Conservation (phyloP, 2,888 invertebrate genomes). For the Thera britannica region DNA sequence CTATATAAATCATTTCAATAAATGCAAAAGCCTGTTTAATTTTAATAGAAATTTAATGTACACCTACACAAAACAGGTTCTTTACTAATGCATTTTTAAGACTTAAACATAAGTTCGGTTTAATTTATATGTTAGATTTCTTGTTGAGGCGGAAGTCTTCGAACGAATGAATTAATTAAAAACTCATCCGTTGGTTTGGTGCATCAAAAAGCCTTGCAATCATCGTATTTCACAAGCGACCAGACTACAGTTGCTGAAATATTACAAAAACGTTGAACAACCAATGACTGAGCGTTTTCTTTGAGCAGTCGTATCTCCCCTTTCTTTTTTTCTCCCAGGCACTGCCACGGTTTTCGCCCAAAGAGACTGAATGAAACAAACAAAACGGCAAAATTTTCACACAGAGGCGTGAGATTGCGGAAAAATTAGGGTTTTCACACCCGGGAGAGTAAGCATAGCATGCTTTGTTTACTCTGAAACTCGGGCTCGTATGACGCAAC, state of each 20-base stretch:
- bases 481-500: neutral
- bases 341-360: neutral
- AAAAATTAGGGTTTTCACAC: conserved; percentile 46
- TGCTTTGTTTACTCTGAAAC: conserved; percentile 2
- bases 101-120: no score
- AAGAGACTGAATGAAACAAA: conserved; percentile 24
- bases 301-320: conserved; percentile 15
- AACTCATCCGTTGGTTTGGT: neutral
- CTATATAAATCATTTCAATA: no score
- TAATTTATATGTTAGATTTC: no score
- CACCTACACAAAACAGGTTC: no score
- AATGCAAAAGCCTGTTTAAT: no score
- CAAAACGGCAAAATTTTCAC: conserved; percentile 31
- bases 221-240: conserved; percentile 7
- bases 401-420: conserved; percentile 33
- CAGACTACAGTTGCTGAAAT: conserved; percentile 21
- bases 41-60: no score
- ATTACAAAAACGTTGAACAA: conserved; percentile 28
- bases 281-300: conserved; percentile 29
- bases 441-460: neutral
- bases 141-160: no score
- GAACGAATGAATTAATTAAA: no score
- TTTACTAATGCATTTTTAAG: no score
- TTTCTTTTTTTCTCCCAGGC: neutral
- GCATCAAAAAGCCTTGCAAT: neutral